Percentiles rank a stretch among this genome's conserved stretches.
Conservation (phyloP, 2,888 invertebrate genomes). For the Scaptomyza tumidula region DNA sequence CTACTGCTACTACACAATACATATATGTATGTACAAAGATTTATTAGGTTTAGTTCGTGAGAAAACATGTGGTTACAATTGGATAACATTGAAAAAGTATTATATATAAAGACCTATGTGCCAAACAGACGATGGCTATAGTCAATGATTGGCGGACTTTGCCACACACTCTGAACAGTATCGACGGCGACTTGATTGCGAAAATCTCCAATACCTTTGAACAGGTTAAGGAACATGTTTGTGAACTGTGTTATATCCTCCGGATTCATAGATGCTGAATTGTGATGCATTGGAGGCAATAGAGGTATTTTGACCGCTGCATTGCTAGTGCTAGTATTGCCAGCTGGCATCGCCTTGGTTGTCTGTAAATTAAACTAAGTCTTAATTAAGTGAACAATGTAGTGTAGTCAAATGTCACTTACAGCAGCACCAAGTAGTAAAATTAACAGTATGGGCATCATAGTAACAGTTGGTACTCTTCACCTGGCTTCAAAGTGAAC, state of each 20-base stretch:
- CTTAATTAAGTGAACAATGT: not conserved
- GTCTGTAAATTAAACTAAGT: constrained; percentile 13
- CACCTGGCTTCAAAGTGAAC: constrained; percentile 25
- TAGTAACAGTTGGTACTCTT: constrained; percentile 16
- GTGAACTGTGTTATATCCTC: constrained; percentile 63
- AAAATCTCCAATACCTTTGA: constrained; percentile 63
- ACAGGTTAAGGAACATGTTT: constrained; percentile 62
- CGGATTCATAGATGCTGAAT: constrained; percentile 44
- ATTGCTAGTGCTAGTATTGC: constrained; percentile 23
- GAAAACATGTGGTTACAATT: not conserved
- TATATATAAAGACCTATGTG: constrained; percentile 18
- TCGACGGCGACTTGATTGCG: constrained; percentile 65
- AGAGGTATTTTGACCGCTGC: constrained; percentile 43
- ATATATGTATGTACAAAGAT: not conserved
- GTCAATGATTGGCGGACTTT: constrained; percentile 64
- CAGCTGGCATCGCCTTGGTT: constrained; percentile 22
- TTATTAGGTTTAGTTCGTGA: not conserved
- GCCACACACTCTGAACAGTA: constrained; percentile 69
- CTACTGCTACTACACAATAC: not conserved
- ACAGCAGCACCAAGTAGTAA: constrained; percentile 39
- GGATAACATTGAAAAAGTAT: not conserved
- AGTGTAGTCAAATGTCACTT: constrained; percentile 24
- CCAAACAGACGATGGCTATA: constrained; percentile 65
- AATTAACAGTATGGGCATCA: constrained; percentile 26
- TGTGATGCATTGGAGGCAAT: constrained; percentile 38